These are phyloP conservation scores for Campylorhamphus procurvoides DNA, from an alignment of 2,113 vertebrate genomes.

Conservation along the genomic window DNA sequence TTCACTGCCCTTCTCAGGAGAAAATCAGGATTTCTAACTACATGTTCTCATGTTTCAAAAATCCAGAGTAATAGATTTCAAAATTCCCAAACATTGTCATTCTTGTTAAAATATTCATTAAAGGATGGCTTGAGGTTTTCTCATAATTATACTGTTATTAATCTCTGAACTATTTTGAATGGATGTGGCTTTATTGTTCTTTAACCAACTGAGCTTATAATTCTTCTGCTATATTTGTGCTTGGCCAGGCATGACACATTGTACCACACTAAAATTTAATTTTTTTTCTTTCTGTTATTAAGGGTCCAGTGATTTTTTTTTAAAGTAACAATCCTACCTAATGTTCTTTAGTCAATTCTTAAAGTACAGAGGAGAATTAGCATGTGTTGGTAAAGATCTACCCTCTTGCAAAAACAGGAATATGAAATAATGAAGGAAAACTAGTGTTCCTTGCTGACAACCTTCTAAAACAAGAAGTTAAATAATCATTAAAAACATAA, in stretches of 20 bases:
- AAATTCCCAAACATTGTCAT: background rate
- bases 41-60: background rate
- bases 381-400: background rate
- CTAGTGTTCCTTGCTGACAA: background rate
- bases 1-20: background rate
- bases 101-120: constrained; percentile 21
- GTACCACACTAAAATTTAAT: background rate
- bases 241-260: constrained; percentile 28
- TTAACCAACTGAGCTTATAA: constrained; percentile 48
- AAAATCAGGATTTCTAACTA: background rate
- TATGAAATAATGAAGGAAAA: background rate
- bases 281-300: background rate
- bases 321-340: background rate
- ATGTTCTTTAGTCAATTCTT: background rate
- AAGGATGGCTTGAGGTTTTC: constrained; percentile 34
- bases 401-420: background rate
- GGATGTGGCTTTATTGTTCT: constrained; percentile 50
- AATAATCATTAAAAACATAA: background rate
- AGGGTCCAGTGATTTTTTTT: background rate
- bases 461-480: background rate
- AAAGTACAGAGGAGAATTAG: background rate
- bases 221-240: constrained; percentile 37
- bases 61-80: background rate
- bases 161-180: constrained; percentile 47
- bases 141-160: constrained; percentile 61